Conservation (phyloP, 1,140 invertebrate species). For the Drosophila jambulina region DNA sequence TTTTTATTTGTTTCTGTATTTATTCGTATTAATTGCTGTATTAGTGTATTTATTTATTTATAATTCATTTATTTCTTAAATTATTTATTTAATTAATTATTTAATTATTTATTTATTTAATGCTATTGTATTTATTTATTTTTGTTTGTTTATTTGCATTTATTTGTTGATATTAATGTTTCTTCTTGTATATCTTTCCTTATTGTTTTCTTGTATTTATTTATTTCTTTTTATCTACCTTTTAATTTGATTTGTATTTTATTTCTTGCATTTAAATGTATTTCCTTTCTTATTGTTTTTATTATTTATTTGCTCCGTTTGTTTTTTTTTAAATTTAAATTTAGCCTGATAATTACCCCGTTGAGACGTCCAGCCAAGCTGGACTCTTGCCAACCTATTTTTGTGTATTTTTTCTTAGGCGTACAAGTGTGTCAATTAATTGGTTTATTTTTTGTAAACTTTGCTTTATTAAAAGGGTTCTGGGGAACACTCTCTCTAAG, state of each 20-base stretch:
- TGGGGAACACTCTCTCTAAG: background rate
- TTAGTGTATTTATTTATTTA: background rate
- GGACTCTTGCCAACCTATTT: background rate
- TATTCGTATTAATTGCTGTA: background rate
- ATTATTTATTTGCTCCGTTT: too few relatives aligned
- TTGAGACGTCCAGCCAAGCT: background rate
- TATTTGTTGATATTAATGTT: background rate
- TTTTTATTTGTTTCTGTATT: background rate
- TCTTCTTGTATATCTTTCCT: background rate
- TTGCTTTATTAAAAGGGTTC: background rate
- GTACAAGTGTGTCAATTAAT: conserved; percentile 9
- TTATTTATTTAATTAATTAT: background rate
- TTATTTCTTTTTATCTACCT: background rate
- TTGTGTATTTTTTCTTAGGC: background rate
- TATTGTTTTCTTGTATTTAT: background rate
- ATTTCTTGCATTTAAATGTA: background rate
- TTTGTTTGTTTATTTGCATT: background rate
- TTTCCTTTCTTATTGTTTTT: too few relatives aligned
- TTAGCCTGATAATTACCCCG: too few relatives aligned
- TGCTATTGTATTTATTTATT: background rate
- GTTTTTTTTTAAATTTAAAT: background rate
- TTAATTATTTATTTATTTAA: background rate
- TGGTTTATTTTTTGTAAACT: background rate
- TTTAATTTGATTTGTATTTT: background rate
- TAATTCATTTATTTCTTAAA: background rate